phyloP scores from a whole-genome alignment of 1,140 invertebrate species.

The Sipha flava region DNA sequence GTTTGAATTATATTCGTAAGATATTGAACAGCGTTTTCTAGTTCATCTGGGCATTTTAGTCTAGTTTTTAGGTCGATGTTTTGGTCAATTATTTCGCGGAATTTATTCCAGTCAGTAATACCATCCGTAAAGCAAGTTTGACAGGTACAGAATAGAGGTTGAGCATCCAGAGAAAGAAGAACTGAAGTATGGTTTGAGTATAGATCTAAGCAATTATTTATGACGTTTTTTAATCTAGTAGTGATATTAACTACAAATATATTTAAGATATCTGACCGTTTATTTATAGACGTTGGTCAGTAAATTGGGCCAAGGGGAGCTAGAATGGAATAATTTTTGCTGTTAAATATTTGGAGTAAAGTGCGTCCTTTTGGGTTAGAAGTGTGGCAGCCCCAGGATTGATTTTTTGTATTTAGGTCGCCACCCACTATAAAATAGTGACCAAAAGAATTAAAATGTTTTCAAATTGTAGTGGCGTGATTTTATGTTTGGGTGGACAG shows the following conservation, averaged over 20 bases:
- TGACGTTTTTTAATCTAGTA: no score
- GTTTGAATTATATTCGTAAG: not conserved
- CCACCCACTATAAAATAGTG: no score
- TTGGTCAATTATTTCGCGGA: not conserved
- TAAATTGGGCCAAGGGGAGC: no score
- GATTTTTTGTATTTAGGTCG: no score
- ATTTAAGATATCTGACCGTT: not conserved
- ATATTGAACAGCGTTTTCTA: not conserved
- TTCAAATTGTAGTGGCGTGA: no score
- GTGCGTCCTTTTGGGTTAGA: no score
- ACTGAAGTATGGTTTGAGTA: not conserved
- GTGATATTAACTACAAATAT: not conserved
- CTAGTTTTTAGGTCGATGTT: not conserved
- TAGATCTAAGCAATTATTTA: no score
- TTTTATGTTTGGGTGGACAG: no score
- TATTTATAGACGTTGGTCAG: not conserved
- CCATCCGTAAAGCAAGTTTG: not conserved
- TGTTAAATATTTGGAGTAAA: no score
- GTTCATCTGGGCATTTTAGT: conserved; percentile 1
- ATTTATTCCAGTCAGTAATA: not conserved
- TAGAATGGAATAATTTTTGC: no score
- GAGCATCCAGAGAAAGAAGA: not conserved
- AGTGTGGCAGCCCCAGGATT: no score
- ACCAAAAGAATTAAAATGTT: no score
- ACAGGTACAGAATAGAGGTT: not conserved